Percentiles rank a stretch among this genome's conserved stretches.
phyloP scores from a whole-genome alignment of 1,140 invertebrate genomes.

The Telenomus remus region DNA sequence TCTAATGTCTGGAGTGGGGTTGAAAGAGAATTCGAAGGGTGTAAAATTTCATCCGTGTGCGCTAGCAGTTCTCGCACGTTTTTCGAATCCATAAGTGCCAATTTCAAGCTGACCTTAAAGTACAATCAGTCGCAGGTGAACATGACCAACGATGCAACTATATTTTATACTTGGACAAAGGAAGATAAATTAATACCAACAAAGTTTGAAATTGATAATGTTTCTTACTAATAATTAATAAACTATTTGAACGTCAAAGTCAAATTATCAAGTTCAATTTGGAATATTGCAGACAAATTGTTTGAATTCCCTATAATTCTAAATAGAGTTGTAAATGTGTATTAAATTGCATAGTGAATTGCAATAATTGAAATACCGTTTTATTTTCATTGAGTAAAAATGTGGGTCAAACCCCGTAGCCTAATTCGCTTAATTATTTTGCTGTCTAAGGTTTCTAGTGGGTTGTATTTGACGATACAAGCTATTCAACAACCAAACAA shows the following conservation, averaged over 20 bases:
- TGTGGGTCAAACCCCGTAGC: background rate
- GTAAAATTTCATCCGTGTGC: conserved; percentile 15
- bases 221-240: too few species aligned
- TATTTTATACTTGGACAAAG: too few species aligned
- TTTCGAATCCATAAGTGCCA: conserved; percentile 5
- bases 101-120: conserved; percentile 21
- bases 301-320: too few species aligned
- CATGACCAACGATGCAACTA: background rate
- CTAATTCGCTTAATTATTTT: conserved; percentile 38
- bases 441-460: conserved; percentile 30
- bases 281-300: too few species aligned
- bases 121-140: background rate
- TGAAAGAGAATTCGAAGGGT: conserved; percentile 23
- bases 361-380: too few species aligned
- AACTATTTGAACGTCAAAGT: background rate
- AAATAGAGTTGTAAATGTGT: too few species aligned
- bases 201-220: too few species aligned
- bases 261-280: background rate
- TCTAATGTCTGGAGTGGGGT: conserved; percentile 15
- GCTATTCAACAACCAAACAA: conserved; percentile 18
- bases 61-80: background rate
- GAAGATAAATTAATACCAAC: too few species aligned
- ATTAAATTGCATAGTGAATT: too few species aligned
- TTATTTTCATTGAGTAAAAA: background rate
- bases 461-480: background rate